phyloP scores from a whole-genome alignment of 2,888 invertebrate species.

The Macaria notata region DNA sequence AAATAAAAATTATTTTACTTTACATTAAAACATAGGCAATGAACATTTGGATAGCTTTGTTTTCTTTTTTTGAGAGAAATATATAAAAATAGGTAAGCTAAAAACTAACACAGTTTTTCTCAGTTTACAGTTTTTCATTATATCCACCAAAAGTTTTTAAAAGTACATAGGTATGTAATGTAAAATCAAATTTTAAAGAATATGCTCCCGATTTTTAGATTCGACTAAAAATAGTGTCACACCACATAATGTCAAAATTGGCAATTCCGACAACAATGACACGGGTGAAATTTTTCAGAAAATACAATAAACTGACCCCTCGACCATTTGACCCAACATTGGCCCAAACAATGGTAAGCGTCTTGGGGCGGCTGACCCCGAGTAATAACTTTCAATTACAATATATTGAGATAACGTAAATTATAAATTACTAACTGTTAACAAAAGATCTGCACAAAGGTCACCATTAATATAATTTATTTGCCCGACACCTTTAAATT shows the following conservation, averaged over 20 bases:
- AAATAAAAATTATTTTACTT: too few relatives aligned
- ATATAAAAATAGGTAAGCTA: too few relatives aligned
- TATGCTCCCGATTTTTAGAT: too few relatives aligned
- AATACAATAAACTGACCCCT: conserved; percentile 73
- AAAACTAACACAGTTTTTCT: too few relatives aligned
- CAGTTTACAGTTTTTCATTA: too few relatives aligned
- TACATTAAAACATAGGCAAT: too few relatives aligned
- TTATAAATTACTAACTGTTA: conserved; percentile 59
- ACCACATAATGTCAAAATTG: conserved; percentile 19
- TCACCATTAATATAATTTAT: conserved; percentile 36
- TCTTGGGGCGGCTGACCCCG: conserved; percentile 73
- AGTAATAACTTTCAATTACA: conserved; percentile 73
- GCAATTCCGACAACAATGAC: conserved; percentile 31
- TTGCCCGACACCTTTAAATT: conserved; percentile 12
- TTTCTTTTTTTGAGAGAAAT: too few relatives aligned
- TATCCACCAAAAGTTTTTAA: too few relatives aligned
- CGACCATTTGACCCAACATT: conserved; percentile 72
- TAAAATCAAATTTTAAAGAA: too few relatives aligned
- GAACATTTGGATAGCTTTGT: too few relatives aligned
- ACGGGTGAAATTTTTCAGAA: conserved; percentile 62
- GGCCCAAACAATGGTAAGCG: conserved; percentile 55
- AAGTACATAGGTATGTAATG: too few relatives aligned
- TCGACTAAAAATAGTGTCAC: conserved; percentile 44
- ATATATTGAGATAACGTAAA: conserved; percentile 75
- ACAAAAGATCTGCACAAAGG: conserved; percentile 33